These are phyloP conservation scores for Lepus timidus DNA, from an alignment of 2,113 vertebrate species.

Conservation along the genomic window DNA sequence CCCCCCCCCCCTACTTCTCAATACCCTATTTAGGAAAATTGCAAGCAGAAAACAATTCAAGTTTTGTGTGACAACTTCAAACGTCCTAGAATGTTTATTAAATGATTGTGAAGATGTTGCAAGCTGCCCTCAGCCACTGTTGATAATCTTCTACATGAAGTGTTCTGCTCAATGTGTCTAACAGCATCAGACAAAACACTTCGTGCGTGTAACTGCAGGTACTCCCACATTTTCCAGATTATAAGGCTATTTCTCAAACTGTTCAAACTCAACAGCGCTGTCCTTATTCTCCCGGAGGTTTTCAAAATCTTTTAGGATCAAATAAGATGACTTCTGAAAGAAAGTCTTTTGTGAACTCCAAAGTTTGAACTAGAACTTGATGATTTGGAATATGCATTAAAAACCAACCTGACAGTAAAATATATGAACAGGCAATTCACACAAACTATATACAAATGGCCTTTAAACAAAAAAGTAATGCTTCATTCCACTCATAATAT, in stretches of 20 bases:
- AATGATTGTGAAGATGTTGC: conserved; percentile 16
- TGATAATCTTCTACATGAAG: conserved; percentile 29
- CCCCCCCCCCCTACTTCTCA: too few relatives aligned
- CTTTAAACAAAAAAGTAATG: conserved; percentile 1
- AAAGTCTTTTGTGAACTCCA: conserved; percentile 12
- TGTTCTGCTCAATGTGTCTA: background rate
- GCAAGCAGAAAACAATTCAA: background rate
- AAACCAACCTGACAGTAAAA: conserved; percentile 27
- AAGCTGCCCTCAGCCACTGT: background rate
- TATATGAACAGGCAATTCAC: background rate
- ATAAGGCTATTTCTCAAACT: background rate
- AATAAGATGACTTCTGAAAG: background rate
- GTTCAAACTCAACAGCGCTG: conserved; percentile 8
- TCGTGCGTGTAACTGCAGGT: conserved; percentile 30
- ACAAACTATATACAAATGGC: background rate
- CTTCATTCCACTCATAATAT: background rate
- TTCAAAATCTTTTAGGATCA: conserved; percentile 65
- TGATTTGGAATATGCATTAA: conserved; percentile 1
- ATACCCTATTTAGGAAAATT: background rate
- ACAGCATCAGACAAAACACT: conserved; percentile 27
- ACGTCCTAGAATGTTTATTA: conserved; percentile 9
- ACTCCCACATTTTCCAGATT: background rate
- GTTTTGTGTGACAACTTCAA: background rate
- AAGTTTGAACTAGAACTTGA: conserved; percentile 17
- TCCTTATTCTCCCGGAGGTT: conserved; percentile 13